These are phyloP conservation scores for Andrena chrysosceles DNA, from an alignment of 2,888 invertebrate species.

Conservation along the genomic window DNA sequence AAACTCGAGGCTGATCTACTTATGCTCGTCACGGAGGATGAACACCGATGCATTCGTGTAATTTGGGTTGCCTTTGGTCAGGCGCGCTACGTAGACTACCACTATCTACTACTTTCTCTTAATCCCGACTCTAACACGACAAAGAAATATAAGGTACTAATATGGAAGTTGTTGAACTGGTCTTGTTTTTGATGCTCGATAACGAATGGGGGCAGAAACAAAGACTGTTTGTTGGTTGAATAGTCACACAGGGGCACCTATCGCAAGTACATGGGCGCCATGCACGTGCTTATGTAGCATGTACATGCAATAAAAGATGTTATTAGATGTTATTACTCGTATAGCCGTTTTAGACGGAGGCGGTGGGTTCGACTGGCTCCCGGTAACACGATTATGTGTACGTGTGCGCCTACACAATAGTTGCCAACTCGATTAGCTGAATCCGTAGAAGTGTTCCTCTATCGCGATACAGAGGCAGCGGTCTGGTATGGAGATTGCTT, in stretches of 20 bases:
- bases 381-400: constrained; percentile 63
- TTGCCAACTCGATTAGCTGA: constrained; percentile 71
- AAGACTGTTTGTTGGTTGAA: background rate
- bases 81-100: background rate
- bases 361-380: constrained; percentile 48
- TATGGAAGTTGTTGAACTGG: background rate
- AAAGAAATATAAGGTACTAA: background rate
- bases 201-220: background rate
- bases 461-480: constrained; percentile 55
- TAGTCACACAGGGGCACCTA: constrained; percentile 1
- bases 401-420: constrained; percentile 58
- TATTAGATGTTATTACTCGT: constrained; percentile 39
- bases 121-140: background rate
- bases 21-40: background rate
- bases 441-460: constrained; percentile 62
- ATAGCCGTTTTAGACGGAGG: constrained; percentile 35
- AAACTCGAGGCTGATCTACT: background rate
- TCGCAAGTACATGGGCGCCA: background rate
- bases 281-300: background rate
- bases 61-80: constrained; percentile 19
- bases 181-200: background rate
- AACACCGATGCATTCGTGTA: constrained; percentile 13
- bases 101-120: background rate
- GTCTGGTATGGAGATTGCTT: constrained; percentile 52
- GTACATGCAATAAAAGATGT: constrained; percentile 39